Conservation (phyloP, 2,113 vertebrate species). For the Myrmophylax atrothorax region DNA sequence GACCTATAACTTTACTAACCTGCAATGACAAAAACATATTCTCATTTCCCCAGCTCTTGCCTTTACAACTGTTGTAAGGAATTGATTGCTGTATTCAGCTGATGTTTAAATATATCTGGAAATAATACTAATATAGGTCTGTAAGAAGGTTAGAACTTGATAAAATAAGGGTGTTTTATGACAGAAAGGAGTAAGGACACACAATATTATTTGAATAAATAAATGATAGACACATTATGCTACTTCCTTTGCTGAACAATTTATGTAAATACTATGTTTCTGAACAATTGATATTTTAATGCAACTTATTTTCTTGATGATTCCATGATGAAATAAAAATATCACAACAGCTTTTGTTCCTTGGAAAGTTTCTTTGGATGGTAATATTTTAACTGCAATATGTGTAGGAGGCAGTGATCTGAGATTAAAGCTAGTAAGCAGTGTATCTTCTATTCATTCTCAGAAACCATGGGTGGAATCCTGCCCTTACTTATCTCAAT, state of each 20-base stretch:
- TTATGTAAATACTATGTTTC: not conserved
- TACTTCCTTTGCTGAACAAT: not conserved
- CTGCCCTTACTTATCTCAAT: not conserved
- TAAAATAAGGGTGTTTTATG: not conserved
- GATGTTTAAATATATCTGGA: not conserved
- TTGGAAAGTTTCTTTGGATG: not conserved
- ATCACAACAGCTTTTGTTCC: not conserved
- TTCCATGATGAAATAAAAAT: not conserved
- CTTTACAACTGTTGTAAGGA: not conserved
- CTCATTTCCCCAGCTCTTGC: not conserved
- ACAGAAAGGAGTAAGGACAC: not conserved
- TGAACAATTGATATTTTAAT: not conserved
- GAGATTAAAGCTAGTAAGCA: not conserved
- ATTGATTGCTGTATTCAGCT: not conserved
- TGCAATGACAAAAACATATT: not conserved
- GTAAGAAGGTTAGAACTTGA: not conserved
- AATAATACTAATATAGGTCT: not conserved
- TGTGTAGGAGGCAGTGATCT: not conserved
- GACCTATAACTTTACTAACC: not conserved
- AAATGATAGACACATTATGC: not conserved
- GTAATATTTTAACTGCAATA: not conserved
- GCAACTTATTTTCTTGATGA: not conserved
- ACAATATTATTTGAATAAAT: not conserved
- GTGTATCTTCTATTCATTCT: not conserved
- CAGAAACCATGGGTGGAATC: not conserved